phyloP scores from a whole-genome alignment of 2,888 invertebrate species.

The Caenorhabditis imperialis region DNA sequence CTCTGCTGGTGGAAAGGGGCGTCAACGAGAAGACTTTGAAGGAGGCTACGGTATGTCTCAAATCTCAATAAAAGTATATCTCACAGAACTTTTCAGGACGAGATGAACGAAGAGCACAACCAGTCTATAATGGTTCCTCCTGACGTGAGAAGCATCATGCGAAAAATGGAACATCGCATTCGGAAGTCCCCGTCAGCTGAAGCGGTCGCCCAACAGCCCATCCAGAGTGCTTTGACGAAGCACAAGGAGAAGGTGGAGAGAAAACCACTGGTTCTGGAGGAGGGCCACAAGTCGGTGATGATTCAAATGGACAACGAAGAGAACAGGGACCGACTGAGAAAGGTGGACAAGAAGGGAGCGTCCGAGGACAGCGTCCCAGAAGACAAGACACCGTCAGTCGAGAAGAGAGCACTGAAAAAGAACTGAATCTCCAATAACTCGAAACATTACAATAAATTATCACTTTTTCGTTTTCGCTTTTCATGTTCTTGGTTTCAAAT shows the following conservation, averaged over 20 bases:
- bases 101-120: slow-evolving; percentile 49
- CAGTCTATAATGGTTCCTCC: slow-evolving; percentile 45
- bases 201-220: neutral
- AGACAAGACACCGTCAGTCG: too few species aligned
- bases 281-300: slow-evolving; percentile 51
- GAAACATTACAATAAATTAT: too few species aligned
- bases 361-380: too few species aligned
- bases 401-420: too few species aligned
- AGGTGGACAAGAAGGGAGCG: too few species aligned
- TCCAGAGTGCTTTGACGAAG: slow-evolving; percentile 40
- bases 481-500: too few species aligned
- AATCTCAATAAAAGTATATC: neutral
- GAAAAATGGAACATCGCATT: slow-evolving; percentile 33
- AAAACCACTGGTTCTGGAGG: slow-evolving; percentile 33
- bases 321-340: slow-evolving; percentile 27
- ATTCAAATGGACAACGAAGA: slow-evolving; percentile 52
- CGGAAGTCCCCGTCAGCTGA: slow-evolving; percentile 21
- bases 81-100: slow-evolving; percentile 13
- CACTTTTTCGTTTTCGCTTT: too few species aligned
- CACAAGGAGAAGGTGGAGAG: slow-evolving; percentile 26
- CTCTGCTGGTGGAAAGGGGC: slow-evolving; percentile 41
- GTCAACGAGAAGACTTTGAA: slow-evolving; percentile 38
- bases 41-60: slow-evolving; percentile 27
- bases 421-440: too few species aligned
- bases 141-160: slow-evolving; percentile 47